Evolutionary conservation across 1,140 invertebrate species (phyloP).

Genomic region (Cecropterus lyciades): DNA sequence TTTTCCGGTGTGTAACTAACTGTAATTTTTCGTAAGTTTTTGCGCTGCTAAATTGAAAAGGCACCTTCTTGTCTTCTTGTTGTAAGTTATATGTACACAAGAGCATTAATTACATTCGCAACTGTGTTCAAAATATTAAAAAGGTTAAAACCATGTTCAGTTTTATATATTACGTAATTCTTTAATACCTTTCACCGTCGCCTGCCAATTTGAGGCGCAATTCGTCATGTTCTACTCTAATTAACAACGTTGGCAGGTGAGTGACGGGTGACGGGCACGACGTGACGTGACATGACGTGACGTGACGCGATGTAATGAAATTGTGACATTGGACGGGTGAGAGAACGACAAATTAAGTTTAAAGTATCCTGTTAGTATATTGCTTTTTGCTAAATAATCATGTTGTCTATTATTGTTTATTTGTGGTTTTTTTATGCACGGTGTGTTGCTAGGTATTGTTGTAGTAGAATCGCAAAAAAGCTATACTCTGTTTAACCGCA

Average conservation of each 20-base stretch:
- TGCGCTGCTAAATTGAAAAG: no score
- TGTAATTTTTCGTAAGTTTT: no score
- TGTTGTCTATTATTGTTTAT: no score
- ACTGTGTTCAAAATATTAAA: not conserved
- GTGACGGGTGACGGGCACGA: conserved; percentile 15
- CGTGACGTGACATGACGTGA: conserved; percentile 12
- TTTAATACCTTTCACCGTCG: conserved; percentile 15
- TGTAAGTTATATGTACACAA: no score
- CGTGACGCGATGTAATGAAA: conserved; percentile 27
- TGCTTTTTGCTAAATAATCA: no score
- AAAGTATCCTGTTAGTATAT: not conserved
- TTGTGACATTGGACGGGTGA: conserved; percentile 20
- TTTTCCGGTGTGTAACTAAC: no score
- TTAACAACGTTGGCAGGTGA: conserved; percentile 25
- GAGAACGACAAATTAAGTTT: conserved; percentile 4
- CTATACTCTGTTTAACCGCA: no score
- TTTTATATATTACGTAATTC: conserved; percentile 10
- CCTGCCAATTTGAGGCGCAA: conserved; percentile 12
- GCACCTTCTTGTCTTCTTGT: no score
- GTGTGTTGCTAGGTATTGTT: no score
- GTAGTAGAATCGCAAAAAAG: no score
- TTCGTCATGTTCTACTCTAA: conserved; percentile 35
- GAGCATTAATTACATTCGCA: no score
- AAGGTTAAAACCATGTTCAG: not conserved
- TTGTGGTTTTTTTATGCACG: no score